Percentiles rank a stretch among this genome's conserved stretches.
These are phyloP conservation scores for Cuculus canorus DNA, from an alignment of 2,797 vertebrate genomes.

Conservation along the genomic window DNA sequence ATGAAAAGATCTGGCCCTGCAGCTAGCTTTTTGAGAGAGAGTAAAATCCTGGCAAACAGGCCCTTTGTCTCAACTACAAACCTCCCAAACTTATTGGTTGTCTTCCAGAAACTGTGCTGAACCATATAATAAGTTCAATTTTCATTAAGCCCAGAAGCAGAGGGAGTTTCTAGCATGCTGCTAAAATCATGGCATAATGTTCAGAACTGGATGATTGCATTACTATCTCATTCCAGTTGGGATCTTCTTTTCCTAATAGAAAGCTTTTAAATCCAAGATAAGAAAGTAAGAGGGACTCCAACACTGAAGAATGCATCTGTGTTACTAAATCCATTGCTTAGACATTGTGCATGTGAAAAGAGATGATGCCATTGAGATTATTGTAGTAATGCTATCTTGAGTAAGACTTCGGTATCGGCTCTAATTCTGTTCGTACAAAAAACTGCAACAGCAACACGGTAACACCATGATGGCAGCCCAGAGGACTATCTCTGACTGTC, in stretches of 20 bases:
- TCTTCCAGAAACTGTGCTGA: slow-evolving; percentile 58
- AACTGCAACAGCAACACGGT: not conserved
- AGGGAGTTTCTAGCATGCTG: slow-evolving; percentile 35
- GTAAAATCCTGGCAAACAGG: slow-evolving; percentile 33
- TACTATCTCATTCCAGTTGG: slow-evolving; percentile 56
- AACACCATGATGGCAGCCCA: not conserved
- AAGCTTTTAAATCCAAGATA: slow-evolving; percentile 9
- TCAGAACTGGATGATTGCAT: slow-evolving; percentile 48
- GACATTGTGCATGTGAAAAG: not conserved
- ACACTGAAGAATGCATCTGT: not conserved
- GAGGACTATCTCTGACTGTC: not conserved
- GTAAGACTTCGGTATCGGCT: not conserved
- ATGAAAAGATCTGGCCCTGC: slow-evolving; percentile 25
- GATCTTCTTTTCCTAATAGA: slow-evolving; percentile 34
- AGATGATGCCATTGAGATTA: not conserved
- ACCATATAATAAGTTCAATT: slow-evolving; percentile 58
- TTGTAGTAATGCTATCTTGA: not conserved
- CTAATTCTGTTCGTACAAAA: not conserved
- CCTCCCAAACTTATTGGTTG: slow-evolving; percentile 43
- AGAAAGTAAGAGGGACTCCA: not conserved
- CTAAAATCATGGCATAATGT: slow-evolving; percentile 34
- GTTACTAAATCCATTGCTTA: not conserved
- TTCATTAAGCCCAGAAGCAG: slow-evolving; percentile 39
- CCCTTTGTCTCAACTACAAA: slow-evolving; percentile 21
- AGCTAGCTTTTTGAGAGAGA: slow-evolving; percentile 39